phyloP scores from a whole-genome alignment of 2,113 vertebrate genomes.

The Heteronetta atricapilla region DNA sequence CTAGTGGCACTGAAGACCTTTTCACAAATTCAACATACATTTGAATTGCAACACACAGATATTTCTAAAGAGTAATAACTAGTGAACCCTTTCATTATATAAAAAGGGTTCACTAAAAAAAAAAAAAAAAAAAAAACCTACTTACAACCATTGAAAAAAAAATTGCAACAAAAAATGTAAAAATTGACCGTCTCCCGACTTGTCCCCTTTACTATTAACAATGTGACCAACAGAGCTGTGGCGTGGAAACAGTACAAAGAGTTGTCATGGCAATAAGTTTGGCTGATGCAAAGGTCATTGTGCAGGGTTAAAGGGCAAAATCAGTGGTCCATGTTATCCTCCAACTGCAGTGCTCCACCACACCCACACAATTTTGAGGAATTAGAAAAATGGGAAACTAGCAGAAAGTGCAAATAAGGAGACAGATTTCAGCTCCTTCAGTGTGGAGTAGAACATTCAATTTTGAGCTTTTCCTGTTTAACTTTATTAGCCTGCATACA shows the following conservation, averaged over 20 bases:
- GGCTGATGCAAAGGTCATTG: conserved; percentile 86
- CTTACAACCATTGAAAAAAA: conserved; percentile 85
- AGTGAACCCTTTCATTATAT: conserved; percentile 86
- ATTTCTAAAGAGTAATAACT: conserved; percentile 87
- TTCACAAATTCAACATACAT: conserved; percentile 88
- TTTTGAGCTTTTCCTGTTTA: conserved; percentile 74
- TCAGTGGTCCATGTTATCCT: conserved; percentile 79
- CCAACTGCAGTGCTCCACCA: conserved; percentile 80
- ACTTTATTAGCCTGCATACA: conserved; percentile 70
- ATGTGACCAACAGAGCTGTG: conserved; percentile 84
- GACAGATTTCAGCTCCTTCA: conserved; percentile 79
- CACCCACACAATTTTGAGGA: conserved; percentile 80
- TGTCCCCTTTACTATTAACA: conserved; percentile 85
- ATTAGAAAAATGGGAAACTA: conserved; percentile 76
- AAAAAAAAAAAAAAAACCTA: conserved; percentile 74
- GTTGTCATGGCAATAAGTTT: conserved; percentile 86
- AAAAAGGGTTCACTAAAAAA: no score
- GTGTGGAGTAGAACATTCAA: conserved; percentile 78
- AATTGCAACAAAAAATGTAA: conserved; percentile 83
- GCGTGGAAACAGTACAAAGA: conserved; percentile 85
- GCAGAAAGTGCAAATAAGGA: conserved; percentile 90
- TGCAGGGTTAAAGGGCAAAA: conserved; percentile 84
- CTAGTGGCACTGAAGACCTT: conserved; percentile 84
- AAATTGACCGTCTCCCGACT: conserved; percentile 88
- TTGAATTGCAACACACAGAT: conserved; percentile 88